Evolutionary conservation across 2,113 vertebrate genomes (phyloP).

Genomic region (Sturnira hondurensis): DNA sequence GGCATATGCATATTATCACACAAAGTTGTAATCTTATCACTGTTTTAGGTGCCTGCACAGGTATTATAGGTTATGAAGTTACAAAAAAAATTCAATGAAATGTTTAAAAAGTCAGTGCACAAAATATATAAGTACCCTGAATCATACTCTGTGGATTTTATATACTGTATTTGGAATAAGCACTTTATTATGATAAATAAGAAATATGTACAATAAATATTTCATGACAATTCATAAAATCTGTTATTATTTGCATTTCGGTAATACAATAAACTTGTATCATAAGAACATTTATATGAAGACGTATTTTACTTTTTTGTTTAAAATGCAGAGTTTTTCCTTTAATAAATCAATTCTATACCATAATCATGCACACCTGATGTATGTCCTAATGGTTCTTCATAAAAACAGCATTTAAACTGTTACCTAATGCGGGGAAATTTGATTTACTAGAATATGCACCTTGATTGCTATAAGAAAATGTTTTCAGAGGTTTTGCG

Average conservation of each 20-base stretch:
- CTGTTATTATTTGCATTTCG: constrained; percentile 61
- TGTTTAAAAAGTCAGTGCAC: constrained; percentile 28
- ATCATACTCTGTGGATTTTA: constrained; percentile 40
- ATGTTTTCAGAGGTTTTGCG: constrained; percentile 51
- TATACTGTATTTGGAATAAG: constrained; percentile 47
- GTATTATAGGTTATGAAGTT: background rate
- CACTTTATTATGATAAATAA: constrained; percentile 58
- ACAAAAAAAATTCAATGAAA: background rate
- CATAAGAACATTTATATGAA: constrained; percentile 49
- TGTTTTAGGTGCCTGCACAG: background rate
- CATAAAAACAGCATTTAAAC: constrained; percentile 70
- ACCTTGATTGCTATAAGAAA: constrained; percentile 57
- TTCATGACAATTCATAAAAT: constrained; percentile 65
- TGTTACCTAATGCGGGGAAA: constrained; percentile 65
- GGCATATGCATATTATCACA: background rate
- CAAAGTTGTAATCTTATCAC: background rate
- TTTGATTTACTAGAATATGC: constrained; percentile 69
- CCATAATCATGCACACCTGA: constrained; percentile 42
- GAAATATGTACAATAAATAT: constrained; percentile 62
- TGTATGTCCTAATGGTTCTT: constrained; percentile 62
- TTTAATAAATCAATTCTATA: constrained; percentile 60
- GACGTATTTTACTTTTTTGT: constrained; percentile 52
- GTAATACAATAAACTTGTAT: constrained; percentile 58
- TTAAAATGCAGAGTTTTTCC: constrained; percentile 37
- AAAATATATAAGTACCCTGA: constrained; percentile 4